A percentile compares a stretch with the other conserved stretches of the same genome.
Evolutionary conservation across 1,140 invertebrate genomes (phyloP).

Genomic region (Drosophila repleta): DNA sequence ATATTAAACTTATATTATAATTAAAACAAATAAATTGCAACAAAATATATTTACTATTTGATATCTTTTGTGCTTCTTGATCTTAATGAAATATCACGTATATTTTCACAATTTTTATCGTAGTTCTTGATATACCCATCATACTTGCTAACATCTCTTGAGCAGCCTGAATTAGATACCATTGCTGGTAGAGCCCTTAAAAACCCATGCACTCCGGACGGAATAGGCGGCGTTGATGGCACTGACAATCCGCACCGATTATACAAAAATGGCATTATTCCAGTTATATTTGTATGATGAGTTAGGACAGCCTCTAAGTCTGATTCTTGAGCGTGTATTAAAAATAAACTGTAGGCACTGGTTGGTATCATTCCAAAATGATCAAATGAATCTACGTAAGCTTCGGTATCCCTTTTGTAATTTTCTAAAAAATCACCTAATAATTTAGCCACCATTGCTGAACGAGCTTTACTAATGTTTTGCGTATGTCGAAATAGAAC

Average conservation of each 20-base stretch:
- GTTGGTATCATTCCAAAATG: constrained; percentile 86
- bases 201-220: constrained; percentile 78
- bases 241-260: constrained; percentile 73
- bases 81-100: constrained; percentile 53
- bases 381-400: constrained; percentile 89
- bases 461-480: constrained; percentile 89
- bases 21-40: constrained; percentile 16
- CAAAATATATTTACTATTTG: constrained; percentile 35
- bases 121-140: constrained; percentile 65
- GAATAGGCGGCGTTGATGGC: constrained; percentile 79
- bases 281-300: constrained; percentile 80
- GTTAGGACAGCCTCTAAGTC: constrained; percentile 78
- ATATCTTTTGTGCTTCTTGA: constrained; percentile 39
- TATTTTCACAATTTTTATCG: constrained; percentile 59
- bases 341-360: constrained; percentile 86
- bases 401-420: constrained; percentile 93
- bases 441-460: constrained; percentile 94
- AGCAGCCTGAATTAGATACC: constrained; percentile 47
- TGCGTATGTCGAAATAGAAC: constrained; percentile 85
- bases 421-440: constrained; percentile 96
- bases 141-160: constrained; percentile 70
- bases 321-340: constrained; percentile 84
- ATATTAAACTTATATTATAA: background rate
- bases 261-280: constrained; percentile 81
- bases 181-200: constrained; percentile 80